Base-by-base conservation (phyloP, 37 sponge, comb jelly and placozoan species). In the Hexactinellida sp. region DNA sequence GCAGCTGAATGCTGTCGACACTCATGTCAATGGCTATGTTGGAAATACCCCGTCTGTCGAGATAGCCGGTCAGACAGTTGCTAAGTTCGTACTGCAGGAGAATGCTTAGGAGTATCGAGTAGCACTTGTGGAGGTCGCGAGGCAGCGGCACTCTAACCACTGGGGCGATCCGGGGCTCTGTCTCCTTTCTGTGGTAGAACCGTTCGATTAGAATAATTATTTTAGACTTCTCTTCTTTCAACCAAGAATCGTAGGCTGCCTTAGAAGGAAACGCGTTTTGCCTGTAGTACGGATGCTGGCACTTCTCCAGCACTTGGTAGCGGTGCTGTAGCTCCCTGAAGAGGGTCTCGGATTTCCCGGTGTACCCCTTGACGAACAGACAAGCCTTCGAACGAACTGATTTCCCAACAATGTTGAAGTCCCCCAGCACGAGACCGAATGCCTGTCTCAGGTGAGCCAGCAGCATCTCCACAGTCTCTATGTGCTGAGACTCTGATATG, bases 401-500 rank as follows among this genome's bases (percentile, higher is more conserved):
- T n/a, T 63, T 63, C 21, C 76, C 30, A 10, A 63, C 34, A 5
- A n/a, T 32, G 76, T 10, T 63, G 34, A 63, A 63, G 34, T 63
- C 76, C 3, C 28, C 76, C 13, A n/a, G 3, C 28, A 10, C 76
- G 5, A 63, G 76, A 7, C 76, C 76, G 76, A 63, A 63, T 63
- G 76, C 76, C 34, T 63, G 76, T 63, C 76, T 63, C 76, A 63
- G 34, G 34, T 63, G 76, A 32, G 76, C 34, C 30, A 63, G 76
- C 13, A 63, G 34, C 76, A 63, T 63, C 30, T 63, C 76, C 13
- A 63, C 76, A 63, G 76, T 63, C 34, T 63, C 76, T 63, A 63
- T 63, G 76, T 63, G 76, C 34, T 63, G 76, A 63, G 76, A 63
- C 76, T 63, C 76, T 63, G 76, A 32, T 21, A 63, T 25, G 21